phyloP scores from a whole-genome alignment of 2,888 invertebrate species.

The Sphaerophoria rueppellii region DNA sequence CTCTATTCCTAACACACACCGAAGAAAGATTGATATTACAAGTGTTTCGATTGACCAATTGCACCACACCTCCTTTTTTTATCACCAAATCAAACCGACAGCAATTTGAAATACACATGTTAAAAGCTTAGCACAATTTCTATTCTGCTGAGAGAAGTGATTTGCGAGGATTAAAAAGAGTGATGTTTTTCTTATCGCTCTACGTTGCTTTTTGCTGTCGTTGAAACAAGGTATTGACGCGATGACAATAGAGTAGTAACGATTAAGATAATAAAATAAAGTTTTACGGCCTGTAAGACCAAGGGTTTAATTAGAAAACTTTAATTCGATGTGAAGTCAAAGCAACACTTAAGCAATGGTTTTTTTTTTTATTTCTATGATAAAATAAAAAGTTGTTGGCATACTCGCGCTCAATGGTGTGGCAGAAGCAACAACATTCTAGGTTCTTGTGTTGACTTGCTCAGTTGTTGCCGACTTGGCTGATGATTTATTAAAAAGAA shows the following conservation, averaged over 20 bases:
- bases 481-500: conserved; percentile 27
- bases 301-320: conserved; percentile 75
- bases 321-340: conserved; percentile 73
- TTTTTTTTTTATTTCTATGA: not conserved
- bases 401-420: not conserved
- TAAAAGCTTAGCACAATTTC: too few relatives aligned
- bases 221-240: too few relatives aligned
- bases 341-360: conserved; percentile 35
- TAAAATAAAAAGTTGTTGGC: not conserved
- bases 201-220: too few relatives aligned
- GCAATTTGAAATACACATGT: too few relatives aligned
- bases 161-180: too few relatives aligned
- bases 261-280: conserved; percentile 47
- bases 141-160: too few relatives aligned
- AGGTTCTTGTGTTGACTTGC: not conserved
- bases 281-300: conserved; percentile 74
- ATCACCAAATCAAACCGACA: too few relatives aligned
- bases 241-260: not conserved
- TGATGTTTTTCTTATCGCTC: too few relatives aligned
- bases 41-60: too few relatives aligned
- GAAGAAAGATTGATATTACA: too few relatives aligned
- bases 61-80: too few relatives aligned
- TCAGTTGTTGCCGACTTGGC: conserved; percentile 14
- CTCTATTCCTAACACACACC: too few relatives aligned
- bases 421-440: conserved; percentile 29